Evolutionary conservation across 2,113 vertebrate species (phyloP).

Genomic region (Pollimyrus isidori): DNA sequence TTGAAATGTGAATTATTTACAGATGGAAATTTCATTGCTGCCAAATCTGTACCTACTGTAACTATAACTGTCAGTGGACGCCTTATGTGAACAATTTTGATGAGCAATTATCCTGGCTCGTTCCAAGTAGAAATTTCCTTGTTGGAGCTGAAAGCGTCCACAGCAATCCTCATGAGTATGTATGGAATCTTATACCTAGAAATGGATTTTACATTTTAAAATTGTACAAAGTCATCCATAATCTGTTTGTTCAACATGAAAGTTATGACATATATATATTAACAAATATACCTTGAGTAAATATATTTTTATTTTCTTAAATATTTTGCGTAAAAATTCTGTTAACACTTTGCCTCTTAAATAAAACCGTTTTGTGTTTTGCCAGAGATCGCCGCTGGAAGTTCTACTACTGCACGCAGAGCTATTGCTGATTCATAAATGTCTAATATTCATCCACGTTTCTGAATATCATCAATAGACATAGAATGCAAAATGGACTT

Average conservation of each 20-base stretch:
- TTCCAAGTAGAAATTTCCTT: constrained; percentile 15
- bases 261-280: neutral
- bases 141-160: neutral
- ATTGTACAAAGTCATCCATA: neutral
- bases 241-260: neutral
- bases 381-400: constrained; percentile 30
- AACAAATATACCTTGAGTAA: neutral
- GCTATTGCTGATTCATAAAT: neutral
- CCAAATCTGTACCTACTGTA: neutral
- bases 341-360: neutral
- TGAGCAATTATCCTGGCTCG: constrained; percentile 2
- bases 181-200: neutral
- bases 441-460: neutral
- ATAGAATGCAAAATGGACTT: neutral
- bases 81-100: constrained; percentile 27
- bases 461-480: neutral
- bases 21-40: constrained; percentile 28
- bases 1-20: neutral
- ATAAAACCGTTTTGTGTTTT: neutral
- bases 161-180: constrained; percentile 3
- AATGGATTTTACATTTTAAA: neutral
- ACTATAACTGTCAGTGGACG: constrained; percentile 15
- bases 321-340: neutral
- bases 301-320: neutral
- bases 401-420: constrained; percentile 19